Evolutionary conservation across 1,140 invertebrate species (phyloP), one percentile per base, ranked within the genome.

Genomic region (Drosophila sucinea): DNA sequence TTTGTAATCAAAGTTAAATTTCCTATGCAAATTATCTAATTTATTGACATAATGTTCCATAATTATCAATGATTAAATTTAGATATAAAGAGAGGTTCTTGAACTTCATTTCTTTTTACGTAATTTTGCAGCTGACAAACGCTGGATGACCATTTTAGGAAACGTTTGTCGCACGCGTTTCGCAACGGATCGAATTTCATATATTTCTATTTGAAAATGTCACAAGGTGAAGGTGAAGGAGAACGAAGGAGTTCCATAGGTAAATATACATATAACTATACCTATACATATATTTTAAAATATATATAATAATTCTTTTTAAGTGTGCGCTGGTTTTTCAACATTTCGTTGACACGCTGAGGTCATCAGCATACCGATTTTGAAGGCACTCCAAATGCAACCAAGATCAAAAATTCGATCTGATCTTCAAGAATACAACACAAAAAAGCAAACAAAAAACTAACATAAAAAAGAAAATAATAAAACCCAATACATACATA

Each of bases 291-390:
- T 57, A 41, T 30, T 27, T 23, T 23, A 67, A 54, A 27, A 41
- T 65, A 54, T 74, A 56, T 44, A 70, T 70, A 64, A 70, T 58
- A 70, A 60, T 40, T 79, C 30, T 47, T 77, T 70, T 54, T 30
- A 27, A 51, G 32, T 56, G 6, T 70, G 63, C 62, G 54, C 47
- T 70, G 35, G 44, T 61, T 68, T 70, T 40, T 68, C 38, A 47
- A 60, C 60, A 75, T 73, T 81, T 68, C 27, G 75, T 51, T 57
- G 60, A 63, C 73, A 61, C 60, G 70, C 61, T 86, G 83, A 86
- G 83, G 76, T 86, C 83, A 83, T 79, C 81, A 61, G 64, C 81
- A 83, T 78, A 72, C 75, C 75, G 44, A 47, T 47, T 47, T 47
- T 23, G 17, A 47, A 47, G 40, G 23, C 66, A 72, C 58, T 57